phyloP scores from a whole-genome alignment of 1,140 invertebrate species.

The Drosophila funebris region DNA sequence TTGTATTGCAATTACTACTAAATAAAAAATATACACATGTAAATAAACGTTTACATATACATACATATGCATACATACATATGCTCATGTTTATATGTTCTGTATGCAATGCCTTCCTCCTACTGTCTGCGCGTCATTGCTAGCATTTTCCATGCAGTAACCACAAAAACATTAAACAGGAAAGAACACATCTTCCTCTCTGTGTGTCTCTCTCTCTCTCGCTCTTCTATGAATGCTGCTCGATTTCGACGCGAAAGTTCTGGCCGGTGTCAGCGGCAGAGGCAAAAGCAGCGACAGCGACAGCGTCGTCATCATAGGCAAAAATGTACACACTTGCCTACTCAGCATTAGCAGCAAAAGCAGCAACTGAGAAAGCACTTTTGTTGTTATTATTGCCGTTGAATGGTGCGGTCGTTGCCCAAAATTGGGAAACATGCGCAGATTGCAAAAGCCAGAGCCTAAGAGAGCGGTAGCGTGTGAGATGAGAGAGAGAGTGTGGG shows the following conservation, averaged over 20 bases:
- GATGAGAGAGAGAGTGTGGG: background rate
- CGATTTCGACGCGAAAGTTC: slow-evolving; percentile 43
- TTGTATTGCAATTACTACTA: slow-evolving; percentile 7
- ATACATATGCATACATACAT: slow-evolving; percentile 9
- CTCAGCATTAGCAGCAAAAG: background rate
- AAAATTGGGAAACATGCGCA: slow-evolving; percentile 69
- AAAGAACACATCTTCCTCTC: slow-evolving; percentile 6
- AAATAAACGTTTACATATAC: background rate
- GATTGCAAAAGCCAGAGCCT: background rate
- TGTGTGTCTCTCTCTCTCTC: background rate
- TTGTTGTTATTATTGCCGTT: slow-evolving; percentile 59
- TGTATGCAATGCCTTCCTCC: background rate
- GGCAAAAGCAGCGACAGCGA: slow-evolving; percentile 6
- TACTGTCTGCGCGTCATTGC: slow-evolving; percentile 29
- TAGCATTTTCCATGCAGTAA: slow-evolving; percentile 36
- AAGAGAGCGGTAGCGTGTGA: background rate
- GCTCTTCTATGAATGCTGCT: background rate
- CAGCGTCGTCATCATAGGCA: slow-evolving; percentile 15
- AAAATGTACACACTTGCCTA: slow-evolving; percentile 20
- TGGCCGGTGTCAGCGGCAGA: slow-evolving; percentile 18
- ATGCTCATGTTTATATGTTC: slow-evolving; percentile 29
- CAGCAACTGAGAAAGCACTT: slow-evolving; percentile 9
- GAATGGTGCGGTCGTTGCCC: slow-evolving; percentile 65
- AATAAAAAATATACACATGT: background rate
- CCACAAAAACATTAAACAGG: slow-evolving; percentile 19